These are phyloP conservation scores for Heloderma charlesbogerti DNA, from an alignment of 2,113 vertebrate species.

Conservation along the genomic window DNA sequence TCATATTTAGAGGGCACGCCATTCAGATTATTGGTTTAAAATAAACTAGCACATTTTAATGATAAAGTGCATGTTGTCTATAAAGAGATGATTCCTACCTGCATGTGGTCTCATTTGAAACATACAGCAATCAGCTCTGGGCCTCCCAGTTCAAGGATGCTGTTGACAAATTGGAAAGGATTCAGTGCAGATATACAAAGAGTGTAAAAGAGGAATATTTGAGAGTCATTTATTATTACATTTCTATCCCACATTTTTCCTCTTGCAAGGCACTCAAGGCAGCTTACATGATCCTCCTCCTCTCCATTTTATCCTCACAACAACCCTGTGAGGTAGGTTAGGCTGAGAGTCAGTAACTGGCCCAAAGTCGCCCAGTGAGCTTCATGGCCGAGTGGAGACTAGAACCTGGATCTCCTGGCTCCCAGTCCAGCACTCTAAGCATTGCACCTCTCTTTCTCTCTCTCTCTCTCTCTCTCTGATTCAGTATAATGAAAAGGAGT, in stretches of 20 bases:
- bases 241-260: not conserved
- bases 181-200: not conserved
- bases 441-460: too few species aligned
- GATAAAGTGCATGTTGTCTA: not conserved
- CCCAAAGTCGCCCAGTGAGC: too few species aligned
- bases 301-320: too few species aligned
- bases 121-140: not conserved
- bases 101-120: not conserved
- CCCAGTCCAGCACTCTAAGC: too few species aligned
- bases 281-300: too few species aligned
- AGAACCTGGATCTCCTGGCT: too few species aligned
- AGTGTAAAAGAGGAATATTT: not conserved
- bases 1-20: constrained; percentile 7
- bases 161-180: constrained; percentile 9
- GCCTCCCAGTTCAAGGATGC: not conserved
- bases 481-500: not conserved
- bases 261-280: too few species aligned
- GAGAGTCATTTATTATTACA: not conserved
- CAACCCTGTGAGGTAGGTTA: too few species aligned
- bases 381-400: too few species aligned
- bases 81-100: not conserved
- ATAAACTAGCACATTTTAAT: constrained; percentile 2
- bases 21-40: not conserved
- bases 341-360: too few species aligned
- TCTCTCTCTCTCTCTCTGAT: too few species aligned